Conservation (phyloP, 2,888 invertebrate species). For the Parnassius mnemosyne region DNA sequence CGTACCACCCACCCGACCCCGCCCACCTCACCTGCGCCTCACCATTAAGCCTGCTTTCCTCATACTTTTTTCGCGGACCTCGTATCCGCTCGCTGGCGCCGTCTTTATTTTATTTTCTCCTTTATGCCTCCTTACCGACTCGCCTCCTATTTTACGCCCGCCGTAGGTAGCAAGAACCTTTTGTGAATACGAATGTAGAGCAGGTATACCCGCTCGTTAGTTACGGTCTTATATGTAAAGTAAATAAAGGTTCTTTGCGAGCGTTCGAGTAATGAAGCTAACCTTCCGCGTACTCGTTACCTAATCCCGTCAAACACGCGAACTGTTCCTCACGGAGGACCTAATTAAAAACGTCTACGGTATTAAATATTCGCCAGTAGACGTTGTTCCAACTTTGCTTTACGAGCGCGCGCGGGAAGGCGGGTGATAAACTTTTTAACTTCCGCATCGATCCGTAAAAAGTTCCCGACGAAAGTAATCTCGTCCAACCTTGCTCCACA, state of each 20-base stretch:
- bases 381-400: slow-evolving; percentile 42
- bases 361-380: slow-evolving; percentile 32
- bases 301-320: slow-evolving; percentile 17
- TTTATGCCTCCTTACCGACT: slow-evolving; percentile 75
- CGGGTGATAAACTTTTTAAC: slow-evolving; percentile 71
- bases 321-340: slow-evolving; percentile 23
- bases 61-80: slow-evolving; percentile 78
- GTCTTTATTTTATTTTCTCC: slow-evolving; percentile 81
- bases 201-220: slow-evolving; percentile 78
- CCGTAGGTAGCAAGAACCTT: slow-evolving; percentile 76
- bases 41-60: slow-evolving; percentile 76
- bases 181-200: slow-evolving; percentile 79
- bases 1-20: slow-evolving; percentile 68
- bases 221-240: slow-evolving; percentile 74
- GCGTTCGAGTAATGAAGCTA: slow-evolving; percentile 39
- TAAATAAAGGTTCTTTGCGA: slow-evolving; percentile 66
- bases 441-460: slow-evolving; percentile 74
- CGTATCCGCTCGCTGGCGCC: slow-evolving; percentile 75
- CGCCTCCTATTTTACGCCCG: slow-evolving; percentile 79
- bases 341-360: slow-evolving; percentile 39
- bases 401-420: slow-evolving; percentile 52
- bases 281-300: slow-evolving; percentile 29
- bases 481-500: slow-evolving; percentile 77
- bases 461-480: slow-evolving; percentile 76
- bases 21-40: slow-evolving; percentile 79